phyloP scores from a whole-genome alignment of 2,113 vertebrate genomes.

The Calyptommatus sinebrachiatus region DNA sequence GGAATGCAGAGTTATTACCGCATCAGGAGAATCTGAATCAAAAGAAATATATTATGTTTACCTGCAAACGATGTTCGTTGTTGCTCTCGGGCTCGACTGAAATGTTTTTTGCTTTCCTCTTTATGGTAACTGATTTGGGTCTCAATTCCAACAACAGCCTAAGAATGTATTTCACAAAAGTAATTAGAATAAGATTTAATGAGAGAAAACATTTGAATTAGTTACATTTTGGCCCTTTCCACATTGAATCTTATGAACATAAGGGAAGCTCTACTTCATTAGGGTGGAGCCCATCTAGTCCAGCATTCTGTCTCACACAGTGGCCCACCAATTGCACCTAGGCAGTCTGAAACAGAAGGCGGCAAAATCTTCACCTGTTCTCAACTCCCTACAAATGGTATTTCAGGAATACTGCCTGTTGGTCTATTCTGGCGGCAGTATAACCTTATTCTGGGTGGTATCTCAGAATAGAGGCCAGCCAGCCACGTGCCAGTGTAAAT shows the following conservation, averaged over 20 bases:
- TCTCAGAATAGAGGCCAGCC: too few species aligned
- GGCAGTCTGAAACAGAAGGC: too few species aligned
- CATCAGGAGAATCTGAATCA: constrained; percentile 24
- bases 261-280: too few species aligned
- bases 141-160: constrained; percentile 83
- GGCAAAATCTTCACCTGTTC: too few species aligned
- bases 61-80: constrained; percentile 70
- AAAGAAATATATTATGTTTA: constrained; percentile 60
- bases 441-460: too few species aligned
- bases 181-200: constrained; percentile 30
- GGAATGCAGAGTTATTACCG: not conserved
- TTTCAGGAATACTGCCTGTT: not conserved
- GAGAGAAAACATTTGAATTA: not conserved
- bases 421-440: too few species aligned
- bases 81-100: constrained; percentile 76
- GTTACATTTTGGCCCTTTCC: not conserved
- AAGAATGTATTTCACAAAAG: constrained; percentile 45
- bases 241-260: too few species aligned
- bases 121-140: constrained; percentile 79
- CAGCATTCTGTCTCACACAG: too few species aligned
- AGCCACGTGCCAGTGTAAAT: too few species aligned
- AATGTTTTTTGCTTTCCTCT: constrained; percentile 78
- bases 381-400: not conserved
- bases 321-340: too few species aligned
- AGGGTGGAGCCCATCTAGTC: not conserved